A percentile compares a stretch with the other conserved stretches of the same genome.
Evolutionary conservation across 2,888 invertebrate species (phyloP).

Genomic region (Cataglyphis albicans): DNA sequence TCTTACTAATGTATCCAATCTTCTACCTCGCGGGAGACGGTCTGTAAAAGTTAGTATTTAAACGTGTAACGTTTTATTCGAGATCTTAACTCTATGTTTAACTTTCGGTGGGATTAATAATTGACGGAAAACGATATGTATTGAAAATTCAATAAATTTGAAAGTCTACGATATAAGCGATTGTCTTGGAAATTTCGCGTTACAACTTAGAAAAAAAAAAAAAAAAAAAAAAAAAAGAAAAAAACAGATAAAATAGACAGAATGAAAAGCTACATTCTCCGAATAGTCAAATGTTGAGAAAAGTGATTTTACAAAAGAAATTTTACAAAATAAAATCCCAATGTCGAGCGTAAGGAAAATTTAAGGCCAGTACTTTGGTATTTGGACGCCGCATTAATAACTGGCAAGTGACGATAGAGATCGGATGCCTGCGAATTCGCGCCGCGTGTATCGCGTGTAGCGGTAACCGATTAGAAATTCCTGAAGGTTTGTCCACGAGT

Average conservation of each 20-base stretch:
- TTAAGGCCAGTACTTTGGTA: background rate
- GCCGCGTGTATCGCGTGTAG: slow-evolving; percentile 23
- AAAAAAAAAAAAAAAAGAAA: too few relatives aligned
- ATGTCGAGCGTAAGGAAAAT: background rate
- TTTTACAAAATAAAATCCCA: slow-evolving; percentile 15
- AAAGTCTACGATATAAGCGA: background rate
- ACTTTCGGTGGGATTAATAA: background rate
- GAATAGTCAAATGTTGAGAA: too few relatives aligned
- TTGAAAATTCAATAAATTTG: background rate
- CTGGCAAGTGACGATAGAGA: background rate
- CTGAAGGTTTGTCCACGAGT: slow-evolving; percentile 60
- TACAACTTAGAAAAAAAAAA: background rate
- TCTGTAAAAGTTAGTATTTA: background rate
- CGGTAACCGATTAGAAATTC: slow-evolving; percentile 68
- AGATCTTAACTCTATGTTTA: background rate
- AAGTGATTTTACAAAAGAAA: background rate
- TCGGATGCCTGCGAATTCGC: slow-evolving; percentile 21
- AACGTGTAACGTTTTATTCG: background rate
- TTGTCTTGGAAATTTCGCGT: background rate
- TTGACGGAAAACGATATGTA: background rate
- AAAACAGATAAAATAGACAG: background rate
- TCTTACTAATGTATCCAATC: background rate
- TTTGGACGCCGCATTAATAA: slow-evolving; percentile 16
- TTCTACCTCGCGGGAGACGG: background rate
- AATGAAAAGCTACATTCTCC: background rate